Conservation (phyloP, 2,797 vertebrate genomes). For the Cichlasoma orientale region DNA sequence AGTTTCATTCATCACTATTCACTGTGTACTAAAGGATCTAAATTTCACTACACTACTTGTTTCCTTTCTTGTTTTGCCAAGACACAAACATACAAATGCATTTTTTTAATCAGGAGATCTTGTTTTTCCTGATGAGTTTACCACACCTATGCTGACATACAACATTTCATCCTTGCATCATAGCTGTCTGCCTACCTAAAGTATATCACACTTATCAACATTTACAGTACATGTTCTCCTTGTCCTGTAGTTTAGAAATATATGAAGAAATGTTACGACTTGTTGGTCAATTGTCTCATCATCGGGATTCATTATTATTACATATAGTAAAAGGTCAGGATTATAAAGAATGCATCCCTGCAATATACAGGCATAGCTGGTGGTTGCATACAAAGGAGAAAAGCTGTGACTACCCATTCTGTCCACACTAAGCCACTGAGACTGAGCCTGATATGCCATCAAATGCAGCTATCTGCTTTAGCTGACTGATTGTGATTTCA, state of each 20-base stretch:
- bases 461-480: slow-evolving; percentile 65
- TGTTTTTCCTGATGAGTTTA: too few species aligned
- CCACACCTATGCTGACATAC: not conserved
- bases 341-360: not conserved
- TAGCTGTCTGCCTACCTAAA: not conserved
- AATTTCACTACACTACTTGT: too few species aligned
- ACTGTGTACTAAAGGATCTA: not conserved
- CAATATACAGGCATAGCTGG: not conserved
- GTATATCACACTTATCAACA: too few species aligned
- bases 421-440: slow-evolving; percentile 20
- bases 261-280: not conserved
- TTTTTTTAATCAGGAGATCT: too few species aligned
- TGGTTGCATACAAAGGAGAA: not conserved
- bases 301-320: not conserved
- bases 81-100: too few species aligned
- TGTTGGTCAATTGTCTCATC: not conserved
- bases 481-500: slow-evolving; percentile 72
- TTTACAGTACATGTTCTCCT: not conserved
- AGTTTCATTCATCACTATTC: not conserved
- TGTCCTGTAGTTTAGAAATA: not conserved
- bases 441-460: slow-evolving; percentile 44
- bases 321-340: not conserved
- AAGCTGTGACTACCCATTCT: slow-evolving; percentile 8
- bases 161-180: not conserved
- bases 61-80: too few species aligned